These are phyloP conservation scores for Hippocampus zosterae DNA, from an alignment of 2,113 vertebrate genomes.

Conservation along the genomic window DNA sequence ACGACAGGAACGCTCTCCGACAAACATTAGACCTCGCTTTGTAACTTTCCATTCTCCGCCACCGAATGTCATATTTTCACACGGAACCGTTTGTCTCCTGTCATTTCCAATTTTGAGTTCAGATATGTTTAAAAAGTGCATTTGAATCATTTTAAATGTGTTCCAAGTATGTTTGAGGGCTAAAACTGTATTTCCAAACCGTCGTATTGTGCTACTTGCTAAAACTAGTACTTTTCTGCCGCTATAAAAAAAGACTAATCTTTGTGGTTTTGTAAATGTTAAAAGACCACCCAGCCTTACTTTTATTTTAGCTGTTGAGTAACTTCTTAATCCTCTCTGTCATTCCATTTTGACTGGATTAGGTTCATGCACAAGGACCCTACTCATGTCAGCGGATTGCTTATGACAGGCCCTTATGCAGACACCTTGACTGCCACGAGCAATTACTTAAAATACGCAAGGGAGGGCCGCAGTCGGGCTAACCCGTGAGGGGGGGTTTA, in stretches of 20 bases:
- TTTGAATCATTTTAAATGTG: too few relatives aligned
- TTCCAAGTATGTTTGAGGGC: too few relatives aligned
- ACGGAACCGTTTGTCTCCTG: too few relatives aligned
- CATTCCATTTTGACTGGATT: constrained; percentile 54
- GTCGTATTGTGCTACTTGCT: too few relatives aligned
- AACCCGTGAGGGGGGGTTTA: constrained; percentile 42
- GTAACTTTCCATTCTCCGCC: too few relatives aligned
- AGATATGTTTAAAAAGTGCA: too few relatives aligned
- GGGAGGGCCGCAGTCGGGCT: constrained; percentile 40
- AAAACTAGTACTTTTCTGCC: neutral
- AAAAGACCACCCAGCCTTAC: constrained; percentile 24
- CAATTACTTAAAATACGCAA: constrained; percentile 65
- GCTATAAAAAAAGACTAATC: constrained; percentile 5
- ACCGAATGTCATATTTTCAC: too few relatives aligned
- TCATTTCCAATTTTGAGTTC: too few relatives aligned
- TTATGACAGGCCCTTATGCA: constrained; percentile 70
- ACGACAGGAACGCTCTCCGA: too few relatives aligned
- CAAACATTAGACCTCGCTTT: too few relatives aligned
- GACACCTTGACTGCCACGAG: constrained; percentile 67
- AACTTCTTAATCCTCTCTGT: constrained; percentile 32
- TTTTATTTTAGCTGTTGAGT: constrained; percentile 22
- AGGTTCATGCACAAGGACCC: constrained; percentile 58
- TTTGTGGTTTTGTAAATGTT: constrained; percentile 28
- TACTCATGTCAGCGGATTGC: constrained; percentile 63
- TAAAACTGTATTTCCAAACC: too few relatives aligned